These are phyloP conservation scores for Pitta sordida DNA, from an alignment of 2,113 vertebrate species.

Conservation along the genomic window DNA sequence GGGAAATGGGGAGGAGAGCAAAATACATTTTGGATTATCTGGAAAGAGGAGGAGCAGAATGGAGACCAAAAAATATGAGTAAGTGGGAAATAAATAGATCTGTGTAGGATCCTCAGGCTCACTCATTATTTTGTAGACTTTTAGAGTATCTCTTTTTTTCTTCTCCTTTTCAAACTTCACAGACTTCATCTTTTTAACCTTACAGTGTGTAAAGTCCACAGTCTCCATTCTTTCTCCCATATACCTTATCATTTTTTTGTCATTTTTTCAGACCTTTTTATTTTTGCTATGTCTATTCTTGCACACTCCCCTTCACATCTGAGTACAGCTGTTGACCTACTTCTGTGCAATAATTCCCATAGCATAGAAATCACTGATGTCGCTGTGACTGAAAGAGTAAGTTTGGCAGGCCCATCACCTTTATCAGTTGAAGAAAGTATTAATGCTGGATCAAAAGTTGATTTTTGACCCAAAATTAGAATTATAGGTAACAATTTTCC, in stretches of 20 bases:
- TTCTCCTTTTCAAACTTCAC: conserved; percentile 26
- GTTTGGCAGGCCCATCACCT: neutral
- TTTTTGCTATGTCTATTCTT: conserved; percentile 28
- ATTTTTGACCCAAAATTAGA: conserved; percentile 11
- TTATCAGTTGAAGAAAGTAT: neutral
- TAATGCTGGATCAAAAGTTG: neutral
- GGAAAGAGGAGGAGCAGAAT: conserved; percentile 5
- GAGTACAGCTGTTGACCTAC: conserved; percentile 48
- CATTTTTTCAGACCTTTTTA: neutral
- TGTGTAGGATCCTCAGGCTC: conserved; percentile 6
- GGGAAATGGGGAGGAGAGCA: neutral
- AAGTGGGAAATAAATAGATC: conserved; percentile 18
- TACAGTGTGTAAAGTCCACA: neutral
- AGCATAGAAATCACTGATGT: conserved; percentile 24
- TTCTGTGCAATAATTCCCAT: neutral
- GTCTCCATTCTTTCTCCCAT: conserved; percentile 4
- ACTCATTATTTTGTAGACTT: conserved; percentile 46
- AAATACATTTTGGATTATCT: neutral
- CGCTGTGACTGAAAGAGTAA: neutral
- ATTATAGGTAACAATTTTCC: neutral
- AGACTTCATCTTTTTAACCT: conserved; percentile 32
- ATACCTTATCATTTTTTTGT: neutral
- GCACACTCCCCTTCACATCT: conserved; percentile 6
- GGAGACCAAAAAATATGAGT: neutral
- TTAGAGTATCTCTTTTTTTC: neutral